These are phyloP conservation scores for Adineta ricciae DNA, from an alignment of 2,888 invertebrate genomes.

Conservation along the genomic window DNA sequence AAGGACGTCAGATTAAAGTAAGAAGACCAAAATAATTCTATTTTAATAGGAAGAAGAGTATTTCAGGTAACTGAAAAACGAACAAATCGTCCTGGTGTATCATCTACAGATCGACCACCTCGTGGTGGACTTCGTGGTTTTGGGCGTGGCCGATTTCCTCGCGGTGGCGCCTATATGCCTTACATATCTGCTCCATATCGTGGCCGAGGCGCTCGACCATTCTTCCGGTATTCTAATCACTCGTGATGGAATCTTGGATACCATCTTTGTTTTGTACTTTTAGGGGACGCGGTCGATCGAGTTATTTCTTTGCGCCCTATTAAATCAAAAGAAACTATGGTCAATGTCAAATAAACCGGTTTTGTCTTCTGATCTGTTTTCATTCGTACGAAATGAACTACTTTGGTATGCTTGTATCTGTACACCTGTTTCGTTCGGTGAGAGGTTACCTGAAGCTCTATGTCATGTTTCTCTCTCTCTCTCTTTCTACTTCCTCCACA, in stretches of 20 bases:
- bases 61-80: slow-evolving; percentile 67
- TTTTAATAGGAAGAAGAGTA: not conserved
- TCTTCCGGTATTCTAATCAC: not conserved
- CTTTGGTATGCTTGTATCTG: not conserved
- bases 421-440: slow-evolving; percentile 17
- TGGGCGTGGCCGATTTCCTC: slow-evolving; percentile 21
- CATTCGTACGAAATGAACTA: not conserved
- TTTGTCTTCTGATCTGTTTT: not conserved
- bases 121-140: slow-evolving; percentile 14
- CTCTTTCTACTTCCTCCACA: not conserved
- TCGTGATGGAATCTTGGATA: too few relatives aligned
- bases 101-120: slow-evolving; percentile 71
- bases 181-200: not conserved
- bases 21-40: not conserved
- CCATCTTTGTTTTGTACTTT: not conserved
- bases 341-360: not conserved
- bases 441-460: not conserved
- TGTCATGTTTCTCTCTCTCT: not conserved
- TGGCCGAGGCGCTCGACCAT: not conserved
- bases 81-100: slow-evolving; percentile 91
- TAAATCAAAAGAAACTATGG: not conserved
- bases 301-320: slow-evolving; percentile 16
- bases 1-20: slow-evolving; percentile 96
- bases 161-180: not conserved
- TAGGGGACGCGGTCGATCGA: not conserved